Base-by-base conservation (phyloP, 2,888 invertebrate genomes). In the Chloromyia formosa region DNA sequence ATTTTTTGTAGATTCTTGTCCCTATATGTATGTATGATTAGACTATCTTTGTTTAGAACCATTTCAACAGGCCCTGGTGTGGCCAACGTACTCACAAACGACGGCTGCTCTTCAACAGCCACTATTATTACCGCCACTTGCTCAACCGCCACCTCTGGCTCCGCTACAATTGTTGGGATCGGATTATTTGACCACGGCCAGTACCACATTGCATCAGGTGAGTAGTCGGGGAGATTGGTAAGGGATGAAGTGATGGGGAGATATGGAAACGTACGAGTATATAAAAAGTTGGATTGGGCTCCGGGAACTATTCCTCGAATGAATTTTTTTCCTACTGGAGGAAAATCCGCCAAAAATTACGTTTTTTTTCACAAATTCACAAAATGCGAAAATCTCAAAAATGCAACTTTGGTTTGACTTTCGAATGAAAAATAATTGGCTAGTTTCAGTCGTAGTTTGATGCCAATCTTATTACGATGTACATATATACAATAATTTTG, bases 11-110 rank as follows among this genome's bases (percentile, higher is more conserved):
- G 27, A 35, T 35, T 2, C 7, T 35, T 35, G 3, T 66, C 22
- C 22, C 42, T 45, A 66, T 56, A 35, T 7, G 27, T 35, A 35
- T 42, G 56, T 58, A 71, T 54, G 60, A 22, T 64, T 62, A 74
- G 73, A 62, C 53, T 53, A 64, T 42, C 53, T 68, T 16, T 74
- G 74, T 73, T 16, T 86, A 87, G 90, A 89, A 81, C 91, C 92
- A 81, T 86, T 92, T 77, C 92, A 91, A 78, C 91, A 92, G 82
- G 88, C 92, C 0, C 90, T 93, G 60, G 90, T 93, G 20, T 93
- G 92, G 92, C 92, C 92, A 53, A 90, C 91, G 80, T 89, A 92
- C 82, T 85, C 87, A 73, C 87, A 87, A 80, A 82, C 85, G 60
- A 82, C 81, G 75, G 80, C 81, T 74, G 22, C 83, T 80, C 77